These are phyloP conservation scores for Caenorhabditis wallacei DNA, from an alignment of 2,888 invertebrate genomes.

Conservation along the genomic window DNA sequence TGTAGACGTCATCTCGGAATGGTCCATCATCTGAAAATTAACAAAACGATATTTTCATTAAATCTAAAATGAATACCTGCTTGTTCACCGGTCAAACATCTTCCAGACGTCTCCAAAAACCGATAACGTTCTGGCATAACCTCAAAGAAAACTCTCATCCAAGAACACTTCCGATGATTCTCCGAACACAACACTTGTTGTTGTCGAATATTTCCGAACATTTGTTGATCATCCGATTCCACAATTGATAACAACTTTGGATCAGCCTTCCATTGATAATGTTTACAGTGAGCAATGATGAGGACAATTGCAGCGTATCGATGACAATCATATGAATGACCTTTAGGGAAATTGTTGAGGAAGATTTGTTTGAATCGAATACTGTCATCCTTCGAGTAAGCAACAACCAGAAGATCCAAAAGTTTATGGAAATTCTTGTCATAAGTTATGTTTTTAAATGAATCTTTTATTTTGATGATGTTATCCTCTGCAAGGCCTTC, in stretches of 20 bases:
- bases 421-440: constrained; percentile 5
- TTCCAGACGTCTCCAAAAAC: constrained; percentile 25
- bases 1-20: constrained; percentile 58
- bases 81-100: neutral
- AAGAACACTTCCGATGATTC: constrained; percentile 49
- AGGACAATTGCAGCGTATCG: constrained; percentile 18
- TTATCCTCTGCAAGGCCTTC: constrained; percentile 9
- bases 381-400: constrained; percentile 25
- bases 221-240: neutral
- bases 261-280: constrained; percentile 27
- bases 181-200: constrained; percentile 16
- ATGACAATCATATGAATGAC: neutral
- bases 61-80: constrained; percentile 2
- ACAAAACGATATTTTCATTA: neutral
- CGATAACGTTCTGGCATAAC: constrained; percentile 1
- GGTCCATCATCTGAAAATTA: constrained; percentile 40
- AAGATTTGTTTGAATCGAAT: constrained; percentile 20
- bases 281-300: constrained; percentile 14
- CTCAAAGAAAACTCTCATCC: constrained; percentile 41
- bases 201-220: neutral
- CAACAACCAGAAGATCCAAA: neutral
- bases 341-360: neutral
- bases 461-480: neutral
- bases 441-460: neutral
- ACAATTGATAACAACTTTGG: neutral